A percentile compares a stretch with the other conserved stretches of the same genome.
Evolutionary conservation across 1,140 invertebrate species (phyloP).

Genomic region (Wiebesia pumilae): DNA sequence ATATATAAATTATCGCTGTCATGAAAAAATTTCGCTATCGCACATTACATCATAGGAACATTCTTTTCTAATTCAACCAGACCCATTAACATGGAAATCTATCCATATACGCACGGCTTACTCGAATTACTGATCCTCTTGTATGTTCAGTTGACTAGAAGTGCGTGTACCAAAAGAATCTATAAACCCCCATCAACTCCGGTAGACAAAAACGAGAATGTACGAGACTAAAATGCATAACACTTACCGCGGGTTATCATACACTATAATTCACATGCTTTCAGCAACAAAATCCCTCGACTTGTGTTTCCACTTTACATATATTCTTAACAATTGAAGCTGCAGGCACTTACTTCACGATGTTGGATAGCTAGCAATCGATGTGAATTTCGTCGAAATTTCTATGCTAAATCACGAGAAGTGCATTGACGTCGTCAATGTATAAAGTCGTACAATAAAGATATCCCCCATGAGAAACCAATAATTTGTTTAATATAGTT

Average conservation of each 20-base stretch:
- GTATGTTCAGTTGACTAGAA: neutral
- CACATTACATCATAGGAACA: neutral
- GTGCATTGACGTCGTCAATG: neutral
- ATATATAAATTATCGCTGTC: no score
- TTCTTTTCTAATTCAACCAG: neutral
- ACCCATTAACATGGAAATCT: no score
- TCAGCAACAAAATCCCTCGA: neutral
- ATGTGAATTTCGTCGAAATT: neutral
- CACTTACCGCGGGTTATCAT: neutral
- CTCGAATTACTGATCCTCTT: neutral
- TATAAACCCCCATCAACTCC: neutral
- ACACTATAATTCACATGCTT: neutral
- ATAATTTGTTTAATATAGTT: neutral
- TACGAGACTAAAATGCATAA: neutral
- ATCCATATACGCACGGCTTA: no score
- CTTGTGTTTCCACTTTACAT: neutral
- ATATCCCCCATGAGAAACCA: neutral
- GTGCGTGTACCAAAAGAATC: neutral
- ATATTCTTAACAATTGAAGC: neutral
- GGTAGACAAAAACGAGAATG: neutral
- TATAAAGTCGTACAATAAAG: neutral
- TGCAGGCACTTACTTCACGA: neutral
- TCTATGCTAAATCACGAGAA: neutral
- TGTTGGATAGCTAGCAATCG: neutral
- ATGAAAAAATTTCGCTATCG: no score